These are phyloP conservation scores for Struthio camelus DNA, from an alignment of 2,113 vertebrate species.

Conservation along the genomic window DNA sequence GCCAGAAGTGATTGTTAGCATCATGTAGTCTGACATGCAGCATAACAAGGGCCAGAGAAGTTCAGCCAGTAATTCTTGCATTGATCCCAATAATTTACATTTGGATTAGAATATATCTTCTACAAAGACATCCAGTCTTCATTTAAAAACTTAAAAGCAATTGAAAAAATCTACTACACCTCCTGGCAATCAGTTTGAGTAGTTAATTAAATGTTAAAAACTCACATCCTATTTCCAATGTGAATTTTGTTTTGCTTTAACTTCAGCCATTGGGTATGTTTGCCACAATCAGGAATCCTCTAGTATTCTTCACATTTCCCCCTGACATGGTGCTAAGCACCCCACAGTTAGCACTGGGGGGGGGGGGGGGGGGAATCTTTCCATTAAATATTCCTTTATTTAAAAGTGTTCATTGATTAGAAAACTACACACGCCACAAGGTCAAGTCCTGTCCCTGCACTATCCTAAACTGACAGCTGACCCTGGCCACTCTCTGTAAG, in stretches of 20 bases:
- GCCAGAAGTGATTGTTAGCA: conserved; percentile 60
- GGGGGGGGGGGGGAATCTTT: not conserved
- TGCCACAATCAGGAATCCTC: not conserved
- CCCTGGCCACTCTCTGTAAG: not conserved
- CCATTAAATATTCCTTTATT: not conserved
- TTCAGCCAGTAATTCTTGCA: conserved; percentile 65
- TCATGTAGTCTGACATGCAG: conserved; percentile 56
- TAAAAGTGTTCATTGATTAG: not conserved
- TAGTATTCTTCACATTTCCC: not conserved
- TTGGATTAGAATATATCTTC: conserved; percentile 37
- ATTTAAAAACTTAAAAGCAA: conserved; percentile 57
- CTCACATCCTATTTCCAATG: not conserved
- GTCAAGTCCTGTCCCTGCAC: not conserved
- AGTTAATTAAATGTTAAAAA: conserved; percentile 38
- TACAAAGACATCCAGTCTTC: conserved; percentile 17
- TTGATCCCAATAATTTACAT: conserved; percentile 66
- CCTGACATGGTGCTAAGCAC: not conserved
- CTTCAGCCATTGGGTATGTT: not conserved
- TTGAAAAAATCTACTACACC: not conserved
- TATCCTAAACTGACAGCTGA: not conserved
- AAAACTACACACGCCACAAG: not conserved
- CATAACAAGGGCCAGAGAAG: conserved; percentile 64
- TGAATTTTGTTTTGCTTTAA: not conserved
- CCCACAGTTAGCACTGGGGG: not conserved
- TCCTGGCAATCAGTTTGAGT: not conserved